Conservation (phyloP, 2,113 vertebrate species). For the Microcebus lehilahytsara region DNA sequence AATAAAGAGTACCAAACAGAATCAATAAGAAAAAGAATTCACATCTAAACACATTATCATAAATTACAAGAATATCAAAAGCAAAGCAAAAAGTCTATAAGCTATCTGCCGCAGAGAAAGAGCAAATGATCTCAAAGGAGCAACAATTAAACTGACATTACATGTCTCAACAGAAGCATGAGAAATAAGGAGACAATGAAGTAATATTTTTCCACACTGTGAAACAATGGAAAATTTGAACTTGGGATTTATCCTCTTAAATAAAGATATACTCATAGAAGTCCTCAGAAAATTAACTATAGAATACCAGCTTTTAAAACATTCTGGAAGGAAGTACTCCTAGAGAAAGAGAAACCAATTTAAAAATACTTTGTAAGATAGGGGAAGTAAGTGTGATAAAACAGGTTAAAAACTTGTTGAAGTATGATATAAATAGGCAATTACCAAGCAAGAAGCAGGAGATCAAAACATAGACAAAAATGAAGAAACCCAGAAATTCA, state of each 20-base stretch:
- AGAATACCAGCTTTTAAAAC: background rate
- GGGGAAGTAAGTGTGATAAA: background rate
- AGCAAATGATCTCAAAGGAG: background rate
- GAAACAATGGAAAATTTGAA: background rate
- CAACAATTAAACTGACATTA: slow-evolving; percentile 2
- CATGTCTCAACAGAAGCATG: background rate
- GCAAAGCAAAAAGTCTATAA: slow-evolving; percentile 3
- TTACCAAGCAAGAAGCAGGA: background rate
- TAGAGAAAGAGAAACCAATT: background rate
- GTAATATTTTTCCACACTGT: background rate
- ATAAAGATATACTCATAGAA: background rate
- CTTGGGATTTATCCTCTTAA: background rate
- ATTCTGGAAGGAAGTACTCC: background rate
- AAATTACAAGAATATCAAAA: slow-evolving; percentile 29
- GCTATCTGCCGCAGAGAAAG: background rate
- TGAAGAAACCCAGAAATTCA: background rate
- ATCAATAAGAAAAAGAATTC: slow-evolving; percentile 35
- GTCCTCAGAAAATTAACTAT: background rate
- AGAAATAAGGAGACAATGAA: background rate
- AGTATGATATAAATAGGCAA: background rate
- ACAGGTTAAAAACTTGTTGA: background rate
- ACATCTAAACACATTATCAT: background rate
- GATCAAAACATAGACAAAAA: background rate
- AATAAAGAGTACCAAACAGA: slow-evolving; percentile 14
- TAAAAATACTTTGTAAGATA: background rate